A percentile compares a stretch with the other conserved stretches of the same genome.
Evolutionary conservation across 2,797 vertebrate species (phyloP).

Genomic region (Denticeps clupeoides): DNA sequence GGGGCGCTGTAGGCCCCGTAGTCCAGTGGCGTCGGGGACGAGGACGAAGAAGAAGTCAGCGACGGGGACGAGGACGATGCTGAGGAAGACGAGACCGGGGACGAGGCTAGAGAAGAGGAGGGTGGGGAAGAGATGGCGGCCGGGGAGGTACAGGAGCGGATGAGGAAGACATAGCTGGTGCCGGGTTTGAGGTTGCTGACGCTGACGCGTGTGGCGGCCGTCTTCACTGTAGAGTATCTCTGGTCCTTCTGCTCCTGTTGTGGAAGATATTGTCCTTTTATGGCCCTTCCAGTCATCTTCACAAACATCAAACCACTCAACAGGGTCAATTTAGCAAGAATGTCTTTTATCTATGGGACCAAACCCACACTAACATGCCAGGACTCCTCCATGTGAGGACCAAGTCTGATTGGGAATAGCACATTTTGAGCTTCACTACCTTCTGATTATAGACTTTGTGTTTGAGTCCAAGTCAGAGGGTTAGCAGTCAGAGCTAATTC

Average conservation of each 20-base stretch:
- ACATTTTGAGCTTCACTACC: too few relatives aligned
- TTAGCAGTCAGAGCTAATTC: too few relatives aligned
- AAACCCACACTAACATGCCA: too few relatives aligned
- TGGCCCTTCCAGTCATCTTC: too few relatives aligned
- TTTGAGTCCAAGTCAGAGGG: too few relatives aligned
- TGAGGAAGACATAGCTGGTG: conserved; percentile 87
- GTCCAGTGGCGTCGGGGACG: conserved; percentile 49
- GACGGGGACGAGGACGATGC: conserved; percentile 51
- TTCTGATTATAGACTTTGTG: too few relatives aligned
- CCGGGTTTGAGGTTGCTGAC: conserved; percentile 87
- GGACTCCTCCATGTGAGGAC: too few relatives aligned
- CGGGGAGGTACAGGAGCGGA: conserved; percentile 62
- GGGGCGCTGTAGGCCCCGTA: conserved; percentile 72
- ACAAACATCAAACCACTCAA: too few relatives aligned
- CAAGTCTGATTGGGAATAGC: too few relatives aligned
- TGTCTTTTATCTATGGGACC: too few relatives aligned
- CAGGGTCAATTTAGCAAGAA: too few relatives aligned
- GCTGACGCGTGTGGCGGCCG: conserved; percentile 70
- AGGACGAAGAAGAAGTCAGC: conserved; percentile 49
- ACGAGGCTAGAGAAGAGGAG: conserved; percentile 30
- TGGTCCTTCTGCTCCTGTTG: conserved; percentile 84
- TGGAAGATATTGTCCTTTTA: too few relatives aligned
- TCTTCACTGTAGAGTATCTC: conserved; percentile 87
- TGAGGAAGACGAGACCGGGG: conserved; percentile 50
- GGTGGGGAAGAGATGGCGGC: conserved; percentile 49